Percentiles rank a stretch among this genome's conserved stretches.
phyloP scores from a whole-genome alignment of 2,888 invertebrate genomes.

The Luperina nickerlii region DNA sequence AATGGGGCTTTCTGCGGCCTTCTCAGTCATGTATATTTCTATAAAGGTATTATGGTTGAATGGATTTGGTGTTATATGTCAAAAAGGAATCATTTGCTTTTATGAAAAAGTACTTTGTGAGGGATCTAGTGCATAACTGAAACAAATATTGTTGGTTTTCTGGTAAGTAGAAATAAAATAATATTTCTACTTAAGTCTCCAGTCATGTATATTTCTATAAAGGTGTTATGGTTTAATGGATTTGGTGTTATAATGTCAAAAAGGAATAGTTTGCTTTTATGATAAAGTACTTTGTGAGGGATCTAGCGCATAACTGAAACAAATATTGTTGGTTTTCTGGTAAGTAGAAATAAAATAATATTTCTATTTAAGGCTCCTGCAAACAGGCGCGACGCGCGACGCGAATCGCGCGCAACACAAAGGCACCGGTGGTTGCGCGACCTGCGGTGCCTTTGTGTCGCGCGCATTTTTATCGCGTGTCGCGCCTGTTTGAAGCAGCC shows the following conservation, averaged over 20 bases:
- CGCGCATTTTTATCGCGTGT: no score
- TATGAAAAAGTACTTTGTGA: neutral
- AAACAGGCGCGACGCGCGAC: no score
- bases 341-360: neutral
- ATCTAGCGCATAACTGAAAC: neutral
- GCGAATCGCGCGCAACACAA: no score
- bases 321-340: neutral
- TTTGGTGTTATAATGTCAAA: conserved; percentile 24
- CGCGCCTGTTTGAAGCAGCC: no score
- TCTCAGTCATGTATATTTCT: conserved; percentile 35
- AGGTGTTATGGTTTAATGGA: conserved; percentile 21
- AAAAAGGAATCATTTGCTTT: conserved; percentile 2
- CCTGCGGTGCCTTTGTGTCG: no score
- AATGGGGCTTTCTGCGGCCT: conserved; percentile 19
- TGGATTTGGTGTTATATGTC: conserved; percentile 28
- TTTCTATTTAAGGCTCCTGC: no score
- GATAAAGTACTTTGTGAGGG: neutral
- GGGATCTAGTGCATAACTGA: neutral
- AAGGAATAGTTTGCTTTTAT: neutral
- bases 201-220: conserved; percentile 18
- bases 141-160: neutral
- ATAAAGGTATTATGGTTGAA: conserved; percentile 16
- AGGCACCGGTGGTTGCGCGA: no score
- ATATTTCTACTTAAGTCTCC: no score
- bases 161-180: neutral